Evolutionary conservation across 2,888 invertebrate species (phyloP).

Genomic region (Pammene aurita): DNA sequence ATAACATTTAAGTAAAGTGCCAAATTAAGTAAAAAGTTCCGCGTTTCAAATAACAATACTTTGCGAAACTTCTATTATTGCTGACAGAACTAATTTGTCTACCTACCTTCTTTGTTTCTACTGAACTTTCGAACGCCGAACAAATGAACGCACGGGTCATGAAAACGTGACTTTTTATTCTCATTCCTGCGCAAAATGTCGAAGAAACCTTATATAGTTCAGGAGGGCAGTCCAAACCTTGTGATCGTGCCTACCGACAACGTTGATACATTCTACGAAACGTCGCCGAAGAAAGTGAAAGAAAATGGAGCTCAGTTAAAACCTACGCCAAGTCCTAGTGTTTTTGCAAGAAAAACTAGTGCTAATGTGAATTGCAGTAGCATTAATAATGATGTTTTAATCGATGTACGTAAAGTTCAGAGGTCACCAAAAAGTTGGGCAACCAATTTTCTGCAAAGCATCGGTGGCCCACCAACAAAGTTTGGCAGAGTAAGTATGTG

Average conservation of each 20-base stretch:
- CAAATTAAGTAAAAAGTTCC: background rate
- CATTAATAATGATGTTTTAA: conserved; percentile 26
- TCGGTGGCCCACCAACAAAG: conserved; percentile 44
- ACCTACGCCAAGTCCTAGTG: conserved; percentile 17
- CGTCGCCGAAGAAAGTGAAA: conserved; percentile 46
- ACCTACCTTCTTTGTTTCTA: conserved; percentile 34
- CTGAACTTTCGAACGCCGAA: conserved; percentile 6
- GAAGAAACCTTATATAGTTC: conserved; percentile 44
- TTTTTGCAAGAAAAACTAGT: conserved; percentile 23
- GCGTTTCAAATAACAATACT: background rate
- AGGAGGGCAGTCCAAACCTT: conserved; percentile 54
- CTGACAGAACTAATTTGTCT: conserved; percentile 34
- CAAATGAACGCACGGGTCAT: conserved; percentile 37
- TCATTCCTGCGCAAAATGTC: conserved; percentile 43
- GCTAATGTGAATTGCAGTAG: conserved; percentile 4
- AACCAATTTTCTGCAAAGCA: conserved; percentile 46
- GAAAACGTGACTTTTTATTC: conserved; percentile 28
- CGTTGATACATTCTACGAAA: conserved; percentile 35
- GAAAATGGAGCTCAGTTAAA: conserved; percentile 28
- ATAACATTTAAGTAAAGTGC: background rate
- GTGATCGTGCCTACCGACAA: conserved; percentile 49
- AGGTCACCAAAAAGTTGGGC: conserved; percentile 45
- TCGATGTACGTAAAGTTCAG: conserved; percentile 28
- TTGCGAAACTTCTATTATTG: background rate
- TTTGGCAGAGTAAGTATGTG: conserved; percentile 41